phyloP scores from a whole-genome alignment of 1,140 invertebrate species.

The Tetragnatha versicolor region DNA sequence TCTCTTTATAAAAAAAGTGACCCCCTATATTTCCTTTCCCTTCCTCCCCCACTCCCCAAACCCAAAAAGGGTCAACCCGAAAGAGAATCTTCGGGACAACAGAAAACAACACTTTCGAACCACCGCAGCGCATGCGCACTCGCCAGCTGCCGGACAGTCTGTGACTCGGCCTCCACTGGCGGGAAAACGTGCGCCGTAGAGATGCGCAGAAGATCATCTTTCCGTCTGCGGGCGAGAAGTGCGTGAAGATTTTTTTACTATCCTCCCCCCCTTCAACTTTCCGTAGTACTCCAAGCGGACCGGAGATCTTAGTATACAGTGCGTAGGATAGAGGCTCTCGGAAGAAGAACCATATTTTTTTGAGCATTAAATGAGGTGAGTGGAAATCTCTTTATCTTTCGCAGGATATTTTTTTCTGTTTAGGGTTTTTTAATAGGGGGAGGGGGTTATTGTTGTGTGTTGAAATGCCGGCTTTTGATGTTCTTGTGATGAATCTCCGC shows the following conservation, averaged over 20 bases:
- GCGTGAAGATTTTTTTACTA: constrained; percentile 28
- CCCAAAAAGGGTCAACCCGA: constrained; percentile 4
- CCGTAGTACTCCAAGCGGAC: constrained; percentile 32
- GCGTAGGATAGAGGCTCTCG: background rate
- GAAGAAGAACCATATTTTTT: constrained; percentile 11
- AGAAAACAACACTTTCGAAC: constrained; percentile 15
- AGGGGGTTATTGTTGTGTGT: too few species aligned
- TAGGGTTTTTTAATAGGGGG: background rate
- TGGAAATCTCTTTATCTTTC: constrained; percentile 1
- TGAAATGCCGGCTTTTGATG: too few species aligned
- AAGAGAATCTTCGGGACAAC: background rate
- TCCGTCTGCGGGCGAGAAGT: constrained; percentile 41
- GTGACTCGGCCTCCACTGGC: constrained; percentile 39
- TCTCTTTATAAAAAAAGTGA: too few species aligned
- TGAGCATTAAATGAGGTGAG: constrained; percentile 45
- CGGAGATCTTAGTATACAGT: background rate
- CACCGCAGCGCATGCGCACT: constrained; percentile 35
- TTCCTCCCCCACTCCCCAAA: background rate
- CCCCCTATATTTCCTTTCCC: too few species aligned
- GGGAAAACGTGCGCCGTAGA: constrained; percentile 52
- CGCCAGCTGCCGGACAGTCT: constrained; percentile 48
- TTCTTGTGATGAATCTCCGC: too few species aligned
- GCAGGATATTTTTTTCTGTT: background rate
- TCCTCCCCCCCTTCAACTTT: background rate
- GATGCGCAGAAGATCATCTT: constrained; percentile 28